These are phyloP conservation scores for Hippoglossus hippoglossus DNA, from an alignment of 2,797 vertebrate species.

Conservation along the genomic window DNA sequence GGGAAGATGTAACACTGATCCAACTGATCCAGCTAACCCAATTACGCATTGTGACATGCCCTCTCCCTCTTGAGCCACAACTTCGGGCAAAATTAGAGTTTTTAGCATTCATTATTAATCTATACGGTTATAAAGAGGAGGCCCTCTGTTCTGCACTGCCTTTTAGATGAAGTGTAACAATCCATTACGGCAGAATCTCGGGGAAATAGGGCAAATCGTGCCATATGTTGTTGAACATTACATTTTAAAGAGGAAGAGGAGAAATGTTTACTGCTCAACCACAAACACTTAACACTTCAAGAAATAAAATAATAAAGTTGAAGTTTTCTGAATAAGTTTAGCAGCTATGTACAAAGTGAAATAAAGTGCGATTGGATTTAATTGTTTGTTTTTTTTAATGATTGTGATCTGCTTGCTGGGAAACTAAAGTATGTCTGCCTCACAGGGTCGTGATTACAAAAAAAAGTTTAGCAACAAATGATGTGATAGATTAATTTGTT, in stretches of 20 bases:
- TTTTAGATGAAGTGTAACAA: constrained; percentile 49
- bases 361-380: not conserved
- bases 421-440: not conserved
- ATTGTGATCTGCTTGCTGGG: not conserved
- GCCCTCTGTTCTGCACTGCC: constrained; percentile 17
- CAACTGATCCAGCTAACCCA: constrained; percentile 62
- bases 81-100: constrained; percentile 70
- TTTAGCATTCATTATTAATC: constrained; percentile 80
- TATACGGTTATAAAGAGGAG: constrained; percentile 35
- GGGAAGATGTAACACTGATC: constrained; percentile 65
- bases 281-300: not conserved
- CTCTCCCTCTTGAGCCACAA: constrained; percentile 54
- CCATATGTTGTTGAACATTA: constrained; percentile 39
- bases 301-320: not conserved
- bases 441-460: not conserved
- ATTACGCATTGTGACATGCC: constrained; percentile 71
- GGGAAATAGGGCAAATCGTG: constrained; percentile 24
- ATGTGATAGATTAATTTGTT: constrained; percentile 55
- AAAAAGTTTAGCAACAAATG: constrained; percentile 33
- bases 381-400: not conserved
- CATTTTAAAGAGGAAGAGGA: constrained; percentile 33
- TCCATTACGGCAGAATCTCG: constrained; percentile 42
- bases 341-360: too few relatives aligned
- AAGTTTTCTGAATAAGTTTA: not conserved
- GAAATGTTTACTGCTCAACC: not conserved